Base-by-base conservation (phyloP, 2,797 vertebrate species). In the Esox lucius region DNA sequence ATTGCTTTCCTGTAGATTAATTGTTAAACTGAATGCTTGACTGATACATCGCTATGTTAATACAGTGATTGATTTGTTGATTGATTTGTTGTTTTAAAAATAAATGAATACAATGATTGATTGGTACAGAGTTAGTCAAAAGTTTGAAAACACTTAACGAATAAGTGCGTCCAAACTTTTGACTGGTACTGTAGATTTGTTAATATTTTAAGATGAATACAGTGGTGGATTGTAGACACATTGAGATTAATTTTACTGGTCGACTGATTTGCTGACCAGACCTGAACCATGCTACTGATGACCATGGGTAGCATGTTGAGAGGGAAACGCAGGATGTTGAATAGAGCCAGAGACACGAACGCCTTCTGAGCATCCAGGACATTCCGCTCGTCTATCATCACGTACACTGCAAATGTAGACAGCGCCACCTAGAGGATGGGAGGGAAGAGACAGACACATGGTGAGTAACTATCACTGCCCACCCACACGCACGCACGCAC, bases 271-370 rank as follows among this genome's bases (percentile, higher is more conserved):
- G 51, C 15, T 49, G 28, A 9, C 0, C 87, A 91, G 5, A 56
- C 93, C 91, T 93, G 56, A 61, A 99, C 97, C 28, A 99, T 95
- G 81, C 93, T 98, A 87, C 97, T 99, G 90, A 99, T 98, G 84
- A 99, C 97, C 97, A 99, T 96, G 0, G 98, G 97, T 72, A 99
- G 87, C 95, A 95, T 96, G 86, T 96, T 97, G 71, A 97, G 93
- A 66, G 96, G 96, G 28, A 97, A 97, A 0, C 96, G 93, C 59
- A 97, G 93, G 84, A 97, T 96, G 88, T 97, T 97, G 91, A 97
- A 97, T 53, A 97, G 92, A 0, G 96, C 96, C 84, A 97, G 87
- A 0, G 96, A 96, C 72, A 97, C 96, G 3, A 97, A 97, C 49
- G 96, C 96, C 78, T 95, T 97, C 91, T 96, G 90, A 4, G 96